Evolutionary conservation across 2,888 invertebrate species (phyloP).

Genomic region (Leucoptera coffeella): DNA sequence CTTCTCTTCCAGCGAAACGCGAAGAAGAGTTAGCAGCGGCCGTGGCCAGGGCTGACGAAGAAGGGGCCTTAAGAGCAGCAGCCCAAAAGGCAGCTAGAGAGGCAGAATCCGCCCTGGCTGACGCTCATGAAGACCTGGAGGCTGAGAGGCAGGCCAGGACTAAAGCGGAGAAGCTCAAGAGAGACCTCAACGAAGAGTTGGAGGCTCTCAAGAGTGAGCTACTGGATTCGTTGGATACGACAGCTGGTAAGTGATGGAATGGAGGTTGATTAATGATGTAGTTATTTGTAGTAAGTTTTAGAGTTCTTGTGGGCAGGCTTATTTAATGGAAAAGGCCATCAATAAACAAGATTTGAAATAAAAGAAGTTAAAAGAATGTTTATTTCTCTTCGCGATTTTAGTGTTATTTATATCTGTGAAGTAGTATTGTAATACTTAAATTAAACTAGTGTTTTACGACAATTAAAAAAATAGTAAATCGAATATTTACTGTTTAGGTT

Average conservation of each 20-base stretch:
- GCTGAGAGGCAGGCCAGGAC: conserved; percentile 85
- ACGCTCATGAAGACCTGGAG: conserved; percentile 95
- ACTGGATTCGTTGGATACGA: conserved; percentile 92
- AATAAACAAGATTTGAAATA: too few species aligned
- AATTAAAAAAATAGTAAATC: too few species aligned
- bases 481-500: too few species aligned
- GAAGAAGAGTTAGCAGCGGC: conserved; percentile 92
- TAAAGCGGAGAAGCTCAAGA: conserved; percentile 92
- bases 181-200: conserved; percentile 94
- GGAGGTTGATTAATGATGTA: too few species aligned
- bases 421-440: too few species aligned
- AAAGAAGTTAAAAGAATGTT: too few species aligned
- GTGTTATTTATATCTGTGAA: too few species aligned
- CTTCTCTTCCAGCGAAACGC: conserved; percentile 56
- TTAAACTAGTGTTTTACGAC: too few species aligned
- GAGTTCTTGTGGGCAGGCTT: too few species aligned
- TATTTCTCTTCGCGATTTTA: too few species aligned
- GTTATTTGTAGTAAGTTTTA: too few species aligned
- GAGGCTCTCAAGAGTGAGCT: conserved; percentile 95
- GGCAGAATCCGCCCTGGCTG: conserved; percentile 86
- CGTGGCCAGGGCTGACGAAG: conserved; percentile 88
- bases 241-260: conserved; percentile 59
- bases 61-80: conserved; percentile 76
- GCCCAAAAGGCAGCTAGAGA: conserved; percentile 87
- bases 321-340: too few species aligned